phyloP scores from a whole-genome alignment of 2,888 invertebrate genomes.

The Drosophila acutilabella region DNA sequence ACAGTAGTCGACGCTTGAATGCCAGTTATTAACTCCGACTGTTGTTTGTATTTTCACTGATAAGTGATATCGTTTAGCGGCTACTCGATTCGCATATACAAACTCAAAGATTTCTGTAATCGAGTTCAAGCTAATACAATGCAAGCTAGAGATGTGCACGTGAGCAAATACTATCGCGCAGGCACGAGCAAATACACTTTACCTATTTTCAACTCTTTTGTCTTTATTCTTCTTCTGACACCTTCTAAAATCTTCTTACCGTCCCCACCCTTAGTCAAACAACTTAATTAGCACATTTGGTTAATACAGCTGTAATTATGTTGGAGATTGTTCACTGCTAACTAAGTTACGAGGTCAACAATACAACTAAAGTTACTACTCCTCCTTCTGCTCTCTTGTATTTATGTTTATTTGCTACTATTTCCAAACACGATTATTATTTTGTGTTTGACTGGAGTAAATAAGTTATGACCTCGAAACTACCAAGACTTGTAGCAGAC shows the following conservation, averaged over 20 bases:
- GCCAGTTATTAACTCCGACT: constrained; percentile 4
- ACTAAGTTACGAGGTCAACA: constrained; percentile 6
- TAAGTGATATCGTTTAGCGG: constrained; percentile 41
- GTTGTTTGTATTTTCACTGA: constrained; percentile 38
- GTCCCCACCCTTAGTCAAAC: not conserved
- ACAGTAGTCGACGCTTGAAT: constrained; percentile 8
- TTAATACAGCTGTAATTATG: constrained; percentile 2
- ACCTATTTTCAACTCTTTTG: too few species aligned
- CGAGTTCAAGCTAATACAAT: constrained; percentile 10
- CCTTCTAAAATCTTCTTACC: not conserved
- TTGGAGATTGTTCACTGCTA: not conserved
- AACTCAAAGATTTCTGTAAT: constrained; percentile 22
- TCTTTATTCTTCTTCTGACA: not conserved
- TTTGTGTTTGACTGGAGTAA: constrained; percentile 3
- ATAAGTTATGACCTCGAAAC: constrained; percentile 8
- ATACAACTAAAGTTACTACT: not conserved
- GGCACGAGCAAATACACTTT: too few species aligned
- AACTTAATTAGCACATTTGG: constrained; percentile 1
- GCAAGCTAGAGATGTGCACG: constrained; percentile 3
- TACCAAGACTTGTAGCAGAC: not conserved
- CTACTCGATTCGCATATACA: constrained; percentile 15
- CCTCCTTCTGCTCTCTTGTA: not conserved
- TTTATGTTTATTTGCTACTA: constrained; percentile 12
- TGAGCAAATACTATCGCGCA: constrained; percentile 1
- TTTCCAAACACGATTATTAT: constrained; percentile 4